Percentiles rank a stretch among this genome's conserved stretches.
phyloP scores from a whole-genome alignment of 2,797 vertebrate genomes.

The Sebastes oblongus region DNA sequence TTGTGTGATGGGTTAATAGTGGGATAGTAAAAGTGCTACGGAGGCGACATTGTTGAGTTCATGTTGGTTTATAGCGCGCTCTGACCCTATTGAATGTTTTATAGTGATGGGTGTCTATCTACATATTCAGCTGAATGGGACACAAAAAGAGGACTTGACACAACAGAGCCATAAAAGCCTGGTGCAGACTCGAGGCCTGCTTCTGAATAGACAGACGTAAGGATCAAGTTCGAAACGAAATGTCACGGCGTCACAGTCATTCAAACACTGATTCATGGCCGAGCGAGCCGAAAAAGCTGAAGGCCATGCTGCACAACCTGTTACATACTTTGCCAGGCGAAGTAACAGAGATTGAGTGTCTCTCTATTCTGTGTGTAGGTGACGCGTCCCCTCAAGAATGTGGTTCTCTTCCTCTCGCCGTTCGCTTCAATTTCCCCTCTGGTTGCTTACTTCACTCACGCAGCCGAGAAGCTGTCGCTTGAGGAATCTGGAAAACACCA shows the following conservation, averaged over 20 bases:
- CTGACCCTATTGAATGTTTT: slow-evolving; percentile 57
- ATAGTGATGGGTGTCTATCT: slow-evolving; percentile 60
- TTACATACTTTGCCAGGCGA: slow-evolving; percentile 42
- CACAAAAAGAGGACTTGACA: slow-evolving; percentile 33
- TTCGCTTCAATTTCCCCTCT: slow-evolving; percentile 74
- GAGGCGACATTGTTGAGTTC: slow-evolving; percentile 49
- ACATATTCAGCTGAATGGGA: slow-evolving; percentile 47
- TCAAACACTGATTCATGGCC: slow-evolving; percentile 3
- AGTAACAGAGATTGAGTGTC: slow-evolving; percentile 61
- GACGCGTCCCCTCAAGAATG: slow-evolving; percentile 80
- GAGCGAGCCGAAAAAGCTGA: not conserved
- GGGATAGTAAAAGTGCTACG: slow-evolving; percentile 55
- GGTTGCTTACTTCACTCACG: slow-evolving; percentile 70
- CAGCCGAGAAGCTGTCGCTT: slow-evolving; percentile 71
- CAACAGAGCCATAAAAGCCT: slow-evolving; percentile 28
- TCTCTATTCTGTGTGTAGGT: slow-evolving; percentile 66
- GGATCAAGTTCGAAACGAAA: slow-evolving; percentile 10
- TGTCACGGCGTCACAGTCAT: slow-evolving; percentile 1
- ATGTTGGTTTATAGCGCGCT: slow-evolving; percentile 52
- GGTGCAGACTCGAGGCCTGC: not conserved
- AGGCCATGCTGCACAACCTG: slow-evolving; percentile 57
- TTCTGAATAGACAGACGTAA: slow-evolving; percentile 7
- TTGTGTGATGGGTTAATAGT: slow-evolving; percentile 74
- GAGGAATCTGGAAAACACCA: slow-evolving; percentile 86
- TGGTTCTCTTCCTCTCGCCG: slow-evolving; percentile 74